Percentiles rank a stretch among this genome's conserved stretches.
Conservation (phyloP, 2,888 invertebrate species). For the Capitulum mitella region DNA sequence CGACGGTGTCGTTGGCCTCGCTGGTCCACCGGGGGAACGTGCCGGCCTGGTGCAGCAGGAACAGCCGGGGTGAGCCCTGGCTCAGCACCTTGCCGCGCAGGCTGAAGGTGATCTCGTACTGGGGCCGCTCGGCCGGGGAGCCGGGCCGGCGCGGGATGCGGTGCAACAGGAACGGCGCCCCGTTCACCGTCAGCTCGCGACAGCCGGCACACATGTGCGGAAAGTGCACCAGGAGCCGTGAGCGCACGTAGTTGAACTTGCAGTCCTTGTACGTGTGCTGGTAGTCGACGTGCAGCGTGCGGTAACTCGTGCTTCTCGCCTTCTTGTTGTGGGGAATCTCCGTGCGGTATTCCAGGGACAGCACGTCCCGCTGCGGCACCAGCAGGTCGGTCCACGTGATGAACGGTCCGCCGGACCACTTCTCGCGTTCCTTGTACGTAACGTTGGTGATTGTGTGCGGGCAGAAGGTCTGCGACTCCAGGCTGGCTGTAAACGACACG, state of each 20-base stretch:
- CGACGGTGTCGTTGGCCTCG: background rate
- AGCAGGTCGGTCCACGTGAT: background rate
- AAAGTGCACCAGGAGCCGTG: background rate
- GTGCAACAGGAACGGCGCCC: background rate
- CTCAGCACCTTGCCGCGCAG: background rate
- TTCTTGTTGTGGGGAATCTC: background rate
- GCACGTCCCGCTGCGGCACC: background rate
- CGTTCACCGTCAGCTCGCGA: background rate
- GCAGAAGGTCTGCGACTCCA: background rate
- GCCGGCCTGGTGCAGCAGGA: constrained; percentile 16
- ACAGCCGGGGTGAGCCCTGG: background rate
- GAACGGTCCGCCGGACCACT: background rate
- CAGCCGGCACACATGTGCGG: constrained; percentile 1
- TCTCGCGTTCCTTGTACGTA: background rate
- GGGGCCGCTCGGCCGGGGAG: background rate
- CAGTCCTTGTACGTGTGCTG: constrained; percentile 24
- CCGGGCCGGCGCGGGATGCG: background rate
- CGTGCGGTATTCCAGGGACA: background rate
- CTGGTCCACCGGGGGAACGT: background rate
- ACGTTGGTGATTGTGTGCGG: background rate
- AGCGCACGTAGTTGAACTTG: background rate
- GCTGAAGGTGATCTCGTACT: constrained; percentile 9
- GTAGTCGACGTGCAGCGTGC: background rate
- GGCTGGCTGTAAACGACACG: background rate
- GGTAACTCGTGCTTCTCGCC: too few species aligned